phyloP scores from a whole-genome alignment of 2,888 invertebrate species.

The Sturmia bella region DNA sequence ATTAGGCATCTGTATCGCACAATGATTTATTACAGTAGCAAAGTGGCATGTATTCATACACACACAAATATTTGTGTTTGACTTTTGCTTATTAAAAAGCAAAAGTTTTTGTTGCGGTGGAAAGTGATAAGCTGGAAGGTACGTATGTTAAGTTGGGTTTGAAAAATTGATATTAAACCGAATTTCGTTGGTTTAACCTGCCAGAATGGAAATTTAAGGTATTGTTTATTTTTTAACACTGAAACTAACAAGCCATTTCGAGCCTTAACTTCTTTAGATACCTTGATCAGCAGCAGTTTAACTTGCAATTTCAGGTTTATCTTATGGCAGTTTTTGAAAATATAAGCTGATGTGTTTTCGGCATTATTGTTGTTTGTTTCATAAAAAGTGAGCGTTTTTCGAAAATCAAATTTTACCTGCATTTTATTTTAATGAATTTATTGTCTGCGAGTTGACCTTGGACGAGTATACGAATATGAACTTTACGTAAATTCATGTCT shows the following conservation, averaged over 20 bases:
- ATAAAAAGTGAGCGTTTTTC: conserved; percentile 24
- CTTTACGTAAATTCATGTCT: conserved; percentile 20
- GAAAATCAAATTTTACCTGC: conserved; percentile 15
- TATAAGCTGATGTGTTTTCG: conserved; percentile 19
- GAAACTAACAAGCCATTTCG: too few species aligned
- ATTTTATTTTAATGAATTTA: conserved; percentile 56
- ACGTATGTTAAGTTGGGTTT: conserved; percentile 31
- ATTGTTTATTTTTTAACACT: neutral
- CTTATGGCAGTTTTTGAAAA: conserved; percentile 28
- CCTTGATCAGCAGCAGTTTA: conserved; percentile 8
- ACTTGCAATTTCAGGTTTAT: conserved; percentile 58
- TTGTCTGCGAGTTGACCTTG: conserved; percentile 62
- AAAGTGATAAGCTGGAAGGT: conserved; percentile 2
- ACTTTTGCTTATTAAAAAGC: conserved; percentile 41
- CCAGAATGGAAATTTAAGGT: conserved; percentile 11
- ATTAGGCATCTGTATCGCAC: neutral
- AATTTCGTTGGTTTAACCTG: neutral
- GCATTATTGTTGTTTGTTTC: conserved; percentile 35
- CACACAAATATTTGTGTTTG: too few species aligned
- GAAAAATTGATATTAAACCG: neutral
- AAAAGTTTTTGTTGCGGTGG: conserved; percentile 52
- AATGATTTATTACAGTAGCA: neutral
- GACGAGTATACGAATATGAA: conserved; percentile 28
- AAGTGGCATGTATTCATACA: neutral
- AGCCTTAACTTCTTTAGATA: conserved; percentile 1